phyloP scores from a whole-genome alignment of 1,140 invertebrate genomes.

The Frieseomelitta varia region DNA sequence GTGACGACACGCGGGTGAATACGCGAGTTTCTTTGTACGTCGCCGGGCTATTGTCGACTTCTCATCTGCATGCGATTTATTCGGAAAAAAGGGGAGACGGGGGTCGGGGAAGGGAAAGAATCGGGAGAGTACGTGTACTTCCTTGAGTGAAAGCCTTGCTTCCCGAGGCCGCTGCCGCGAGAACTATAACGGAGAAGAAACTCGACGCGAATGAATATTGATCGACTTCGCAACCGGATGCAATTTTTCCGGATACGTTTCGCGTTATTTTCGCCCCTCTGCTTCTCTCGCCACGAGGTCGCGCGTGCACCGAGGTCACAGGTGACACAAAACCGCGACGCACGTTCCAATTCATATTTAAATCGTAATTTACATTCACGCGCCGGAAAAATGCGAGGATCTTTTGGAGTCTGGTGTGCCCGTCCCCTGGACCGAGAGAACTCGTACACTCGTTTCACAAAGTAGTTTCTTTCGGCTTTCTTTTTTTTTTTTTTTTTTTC shows the following conservation, averaged over 20 bases:
- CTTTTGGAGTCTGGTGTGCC: too few species aligned
- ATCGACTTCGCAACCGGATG: slow-evolving; percentile 28
- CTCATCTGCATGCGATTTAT: slow-evolving; percentile 39
- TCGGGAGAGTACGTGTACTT: slow-evolving; percentile 15
- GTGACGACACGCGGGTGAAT: neutral
- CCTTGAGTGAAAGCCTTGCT: slow-evolving; percentile 27
- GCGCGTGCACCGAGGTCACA: neutral
- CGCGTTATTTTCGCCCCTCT: neutral
- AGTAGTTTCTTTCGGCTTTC: neutral
- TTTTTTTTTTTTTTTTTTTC: too few species aligned
- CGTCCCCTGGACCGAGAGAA: too few species aligned
- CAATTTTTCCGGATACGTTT: slow-evolving; percentile 39
- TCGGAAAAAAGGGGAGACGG: neutral
- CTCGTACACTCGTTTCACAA: neutral
- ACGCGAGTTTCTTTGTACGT: slow-evolving; percentile 23
- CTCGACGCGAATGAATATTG: slow-evolving; percentile 44
- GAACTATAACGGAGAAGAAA: neutral
- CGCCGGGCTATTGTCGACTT: slow-evolving; percentile 19
- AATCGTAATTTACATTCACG: slow-evolving; percentile 19
- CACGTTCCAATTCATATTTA: slow-evolving; percentile 13
- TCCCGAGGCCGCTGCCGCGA: neutral
- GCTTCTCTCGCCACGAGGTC: neutral
- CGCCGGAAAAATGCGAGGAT: neutral
- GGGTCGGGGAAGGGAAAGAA: neutral
- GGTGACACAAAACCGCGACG: neutral